phyloP scores from a whole-genome alignment of 2,113 vertebrate genomes.

The Pelmatolapia mariae region DNA sequence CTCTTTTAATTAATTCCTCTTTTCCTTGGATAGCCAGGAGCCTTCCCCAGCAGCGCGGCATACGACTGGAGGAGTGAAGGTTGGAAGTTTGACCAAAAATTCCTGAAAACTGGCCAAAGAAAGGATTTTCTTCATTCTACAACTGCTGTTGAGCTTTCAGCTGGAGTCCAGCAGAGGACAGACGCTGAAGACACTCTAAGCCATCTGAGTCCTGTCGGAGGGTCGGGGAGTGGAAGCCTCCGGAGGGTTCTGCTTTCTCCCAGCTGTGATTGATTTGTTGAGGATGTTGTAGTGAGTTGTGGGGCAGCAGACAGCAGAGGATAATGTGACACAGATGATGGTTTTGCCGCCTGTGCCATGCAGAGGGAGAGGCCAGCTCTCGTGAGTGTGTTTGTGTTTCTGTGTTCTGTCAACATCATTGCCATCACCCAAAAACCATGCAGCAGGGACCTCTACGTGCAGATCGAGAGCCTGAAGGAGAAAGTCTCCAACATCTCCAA shows the following conservation, averaged over 20 bases:
- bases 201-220: background rate
- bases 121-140: no score
- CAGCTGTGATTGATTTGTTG: background rate
- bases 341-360: slow-evolving; percentile 13
- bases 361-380: background rate
- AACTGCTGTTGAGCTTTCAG: background rate
- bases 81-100: background rate
- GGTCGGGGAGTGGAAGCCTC: background rate
- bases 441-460: fast-evolving
- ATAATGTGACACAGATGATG: background rate
- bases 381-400: background rate
- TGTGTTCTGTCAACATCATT: background rate
- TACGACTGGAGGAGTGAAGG: background rate
- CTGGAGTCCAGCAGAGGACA: background rate
- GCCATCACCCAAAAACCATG: fast-evolving
- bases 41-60: fast-evolving
- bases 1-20: background rate
- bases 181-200: background rate
- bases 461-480: fast-evolving
- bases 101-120: background rate
- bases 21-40: background rate
- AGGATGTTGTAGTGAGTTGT: background rate
- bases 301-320: background rate
- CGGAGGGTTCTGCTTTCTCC: background rate
- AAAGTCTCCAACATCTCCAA: fast-evolving